A percentile compares a stretch with the other conserved stretches of the same genome.
These are phyloP conservation scores for Ladona fulva DNA, from an alignment of 1,140 invertebrate genomes.

Conservation along the genomic window DNA sequence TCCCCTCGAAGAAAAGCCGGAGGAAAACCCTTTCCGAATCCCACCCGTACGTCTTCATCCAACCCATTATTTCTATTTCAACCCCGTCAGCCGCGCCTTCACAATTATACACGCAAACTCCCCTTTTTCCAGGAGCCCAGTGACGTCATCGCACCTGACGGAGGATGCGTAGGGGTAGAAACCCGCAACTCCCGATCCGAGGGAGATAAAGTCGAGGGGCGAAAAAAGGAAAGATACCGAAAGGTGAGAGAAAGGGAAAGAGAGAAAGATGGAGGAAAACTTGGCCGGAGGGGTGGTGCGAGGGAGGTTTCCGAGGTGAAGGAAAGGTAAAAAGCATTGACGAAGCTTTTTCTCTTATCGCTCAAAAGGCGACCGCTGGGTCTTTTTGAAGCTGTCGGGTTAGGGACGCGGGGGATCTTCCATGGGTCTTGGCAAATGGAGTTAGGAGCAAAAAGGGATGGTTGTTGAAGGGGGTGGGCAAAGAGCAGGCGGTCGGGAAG, in stretches of 20 bases:
- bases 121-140: too few species aligned
- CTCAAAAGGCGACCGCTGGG: not conserved
- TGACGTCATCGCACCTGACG: too few species aligned
- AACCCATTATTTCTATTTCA: too few species aligned
- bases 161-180: too few species aligned
- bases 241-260: not conserved
- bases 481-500: too few species aligned
- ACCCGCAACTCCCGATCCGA: too few species aligned
- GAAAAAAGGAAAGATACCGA: too few species aligned
- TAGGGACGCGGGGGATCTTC: not conserved
- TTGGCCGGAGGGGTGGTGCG: not conserved
- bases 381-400: conserved; percentile 1
- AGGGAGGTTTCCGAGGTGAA: not conserved
- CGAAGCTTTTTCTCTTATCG: conserved; percentile 5
- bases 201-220: not conserved
- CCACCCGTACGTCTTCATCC: too few species aligned
- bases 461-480: not conserved
- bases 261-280: not conserved
- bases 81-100: too few species aligned
- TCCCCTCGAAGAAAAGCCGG: too few species aligned
- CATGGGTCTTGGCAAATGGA: not conserved
- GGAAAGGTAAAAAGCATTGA: conserved; percentile 9
- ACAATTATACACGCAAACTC: too few species aligned
- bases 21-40: too few species aligned
- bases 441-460: not conserved